A percentile compares a stretch with the other conserved stretches of the same genome.
Evolutionary conservation across 2,113 vertebrate species (phyloP).

Genomic region (Amphiprion percula): DNA sequence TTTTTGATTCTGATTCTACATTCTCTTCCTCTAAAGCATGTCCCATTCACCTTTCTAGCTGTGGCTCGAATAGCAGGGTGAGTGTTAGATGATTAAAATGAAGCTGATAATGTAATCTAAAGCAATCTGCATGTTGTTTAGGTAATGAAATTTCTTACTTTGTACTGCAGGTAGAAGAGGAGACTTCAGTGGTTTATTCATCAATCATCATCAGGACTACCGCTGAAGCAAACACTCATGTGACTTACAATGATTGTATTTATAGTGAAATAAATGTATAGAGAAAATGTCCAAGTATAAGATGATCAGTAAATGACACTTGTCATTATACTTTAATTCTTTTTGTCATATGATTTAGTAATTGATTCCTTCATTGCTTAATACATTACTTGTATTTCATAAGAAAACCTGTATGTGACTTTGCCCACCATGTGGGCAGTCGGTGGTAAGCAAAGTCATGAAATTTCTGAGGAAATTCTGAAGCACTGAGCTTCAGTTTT

Average conservation of each 20-base stretch:
- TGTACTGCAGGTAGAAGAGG: slow-evolving; percentile 34
- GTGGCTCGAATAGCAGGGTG: slow-evolving; percentile 17
- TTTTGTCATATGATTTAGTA: background rate
- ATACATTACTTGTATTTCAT: background rate
- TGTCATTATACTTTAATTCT: background rate
- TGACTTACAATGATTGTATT: slow-evolving; percentile 37
- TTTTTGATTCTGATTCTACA: background rate
- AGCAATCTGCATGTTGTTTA: background rate
- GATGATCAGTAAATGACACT: background rate
- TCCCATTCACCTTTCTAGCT: background rate
- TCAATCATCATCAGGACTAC: slow-evolving; percentile 35
- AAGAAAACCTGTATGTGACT: background rate
- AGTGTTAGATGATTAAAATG: background rate
- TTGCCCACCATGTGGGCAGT: background rate
- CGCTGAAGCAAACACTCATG: background rate
- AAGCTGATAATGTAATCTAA: background rate
- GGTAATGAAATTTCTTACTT: background rate
- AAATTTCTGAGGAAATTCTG: background rate
- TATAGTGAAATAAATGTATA: slow-evolving; percentile 68
- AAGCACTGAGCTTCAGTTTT: background rate
- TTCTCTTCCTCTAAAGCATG: slow-evolving; percentile 31
- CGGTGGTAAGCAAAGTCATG: no score
- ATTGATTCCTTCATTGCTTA: background rate
- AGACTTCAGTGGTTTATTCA: slow-evolving; percentile 56
- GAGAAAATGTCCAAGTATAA: background rate